Conservation (phyloP, 2,113 vertebrate species). For the Pseudonaja textilis region DNA sequence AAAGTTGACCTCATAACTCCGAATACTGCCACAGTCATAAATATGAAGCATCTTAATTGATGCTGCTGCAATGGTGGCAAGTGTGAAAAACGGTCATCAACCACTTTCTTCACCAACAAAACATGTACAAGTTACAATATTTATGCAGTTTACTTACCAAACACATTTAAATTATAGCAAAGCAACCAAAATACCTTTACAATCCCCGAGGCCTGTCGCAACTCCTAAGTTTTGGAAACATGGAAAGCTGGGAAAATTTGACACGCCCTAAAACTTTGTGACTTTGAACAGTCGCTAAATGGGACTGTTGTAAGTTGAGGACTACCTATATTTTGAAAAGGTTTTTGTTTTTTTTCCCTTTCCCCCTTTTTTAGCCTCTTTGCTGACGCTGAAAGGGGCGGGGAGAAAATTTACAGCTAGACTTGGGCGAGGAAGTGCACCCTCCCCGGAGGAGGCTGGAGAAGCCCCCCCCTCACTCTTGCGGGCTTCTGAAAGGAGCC, state of each 20-base stretch:
- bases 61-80: not conserved
- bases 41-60: not conserved
- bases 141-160: too few relatives aligned
- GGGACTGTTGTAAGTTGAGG: not conserved
- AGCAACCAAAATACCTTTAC: too few relatives aligned
- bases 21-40: not conserved
- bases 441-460: slow-evolving; percentile 22
- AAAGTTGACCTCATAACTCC: not conserved
- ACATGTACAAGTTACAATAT: too few relatives aligned
- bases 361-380: not conserved
- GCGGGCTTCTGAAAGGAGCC: slow-evolving; percentile 69
- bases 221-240: too few relatives aligned
- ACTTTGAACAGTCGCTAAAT: not conserved
- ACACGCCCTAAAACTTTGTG: not conserved
- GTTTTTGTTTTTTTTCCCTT: not conserved
- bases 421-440: not conserved
- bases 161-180: too few relatives aligned
- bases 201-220: too few relatives aligned
- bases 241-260: too few relatives aligned
- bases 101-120: not conserved
- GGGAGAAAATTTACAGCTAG: not conserved
- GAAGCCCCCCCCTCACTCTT: slow-evolving; percentile 16
- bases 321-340: not conserved
- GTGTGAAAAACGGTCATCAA: not conserved
- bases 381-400: slow-evolving; percentile 3